Conservation (phyloP, 2,888 invertebrate genomes). For the Palloptera scutellata region DNA sequence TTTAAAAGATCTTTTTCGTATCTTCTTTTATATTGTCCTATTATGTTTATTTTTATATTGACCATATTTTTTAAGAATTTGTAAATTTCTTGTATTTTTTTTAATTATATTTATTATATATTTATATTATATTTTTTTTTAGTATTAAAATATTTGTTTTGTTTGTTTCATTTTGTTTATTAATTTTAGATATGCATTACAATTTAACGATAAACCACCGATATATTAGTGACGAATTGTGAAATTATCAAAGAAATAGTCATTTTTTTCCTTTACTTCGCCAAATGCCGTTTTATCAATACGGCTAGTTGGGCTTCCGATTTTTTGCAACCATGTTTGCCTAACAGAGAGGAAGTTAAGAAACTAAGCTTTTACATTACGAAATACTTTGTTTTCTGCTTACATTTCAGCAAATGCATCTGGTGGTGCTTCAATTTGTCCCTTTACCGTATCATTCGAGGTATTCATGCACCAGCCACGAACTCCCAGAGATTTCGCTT, state of each 20-base stretch:
- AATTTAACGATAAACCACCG: not conserved
- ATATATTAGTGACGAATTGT: constrained; percentile 57
- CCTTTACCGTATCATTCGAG: constrained; percentile 69
- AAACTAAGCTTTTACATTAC: not conserved
- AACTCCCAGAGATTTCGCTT: constrained; percentile 68
- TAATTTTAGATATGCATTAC: too few relatives aligned
- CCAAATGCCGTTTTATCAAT: constrained; percentile 78
- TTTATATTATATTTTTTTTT: too few relatives aligned
- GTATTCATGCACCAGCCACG: constrained; percentile 77
- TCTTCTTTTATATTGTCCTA: too few relatives aligned
- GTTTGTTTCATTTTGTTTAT: too few relatives aligned
- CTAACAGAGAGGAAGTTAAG: constrained; percentile 40
- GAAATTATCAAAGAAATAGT: constrained; percentile 67
- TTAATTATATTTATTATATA: too few relatives aligned
- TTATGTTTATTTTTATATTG: too few relatives aligned
- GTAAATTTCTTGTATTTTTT: too few relatives aligned
- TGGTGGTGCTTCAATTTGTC: constrained; percentile 68
- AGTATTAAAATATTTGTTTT: too few relatives aligned
- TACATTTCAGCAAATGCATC: constrained; percentile 68
- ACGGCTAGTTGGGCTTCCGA: constrained; percentile 77
- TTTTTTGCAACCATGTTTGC: constrained; percentile 67
- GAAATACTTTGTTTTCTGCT: constrained; percentile 11
- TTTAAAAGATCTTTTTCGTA: too few relatives aligned
- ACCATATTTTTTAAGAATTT: too few relatives aligned
- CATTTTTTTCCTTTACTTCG: constrained; percentile 69